A percentile compares a stretch with the other conserved stretches of the same genome.
Evolutionary conservation across 2,797 vertebrate genomes (phyloP).

Genomic region (Microctenopoma lineatum): DNA sequence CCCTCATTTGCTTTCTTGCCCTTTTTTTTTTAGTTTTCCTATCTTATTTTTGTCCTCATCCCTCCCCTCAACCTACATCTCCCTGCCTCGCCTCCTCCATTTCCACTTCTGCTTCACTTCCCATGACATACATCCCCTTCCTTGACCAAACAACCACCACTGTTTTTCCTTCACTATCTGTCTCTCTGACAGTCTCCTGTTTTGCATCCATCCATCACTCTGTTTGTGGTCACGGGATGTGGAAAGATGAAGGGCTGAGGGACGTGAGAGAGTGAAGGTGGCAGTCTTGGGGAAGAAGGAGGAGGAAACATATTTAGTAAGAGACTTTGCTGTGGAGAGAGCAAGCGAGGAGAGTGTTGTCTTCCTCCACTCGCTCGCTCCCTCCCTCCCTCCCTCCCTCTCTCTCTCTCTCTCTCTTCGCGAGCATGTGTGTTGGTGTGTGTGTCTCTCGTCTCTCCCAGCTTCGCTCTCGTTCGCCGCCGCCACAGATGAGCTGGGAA

Average conservation of each 20-base stretch:
- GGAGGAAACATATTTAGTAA: slow-evolving; percentile 63
- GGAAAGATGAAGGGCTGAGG: slow-evolving; percentile 58
- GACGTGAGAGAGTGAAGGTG: slow-evolving; percentile 53
- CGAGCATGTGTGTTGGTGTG: slow-evolving; percentile 70
- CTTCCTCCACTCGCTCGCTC: slow-evolving; percentile 27
- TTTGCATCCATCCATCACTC: slow-evolving; percentile 66
- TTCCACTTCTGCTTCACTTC: slow-evolving; percentile 73
- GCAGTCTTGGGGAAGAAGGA: slow-evolving; percentile 12
- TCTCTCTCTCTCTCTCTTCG: slow-evolving; percentile 52
- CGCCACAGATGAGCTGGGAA: slow-evolving; percentile 85
- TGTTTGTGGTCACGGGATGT: slow-evolving; percentile 49
- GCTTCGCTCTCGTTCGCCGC: slow-evolving; percentile 84
- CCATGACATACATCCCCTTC: slow-evolving; percentile 45
- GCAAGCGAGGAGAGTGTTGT: slow-evolving; percentile 60
- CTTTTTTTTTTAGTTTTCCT: slow-evolving; percentile 43
- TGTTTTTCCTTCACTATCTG: slow-evolving; percentile 33
- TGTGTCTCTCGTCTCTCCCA: slow-evolving; percentile 72
- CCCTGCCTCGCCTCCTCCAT: slow-evolving; percentile 51
- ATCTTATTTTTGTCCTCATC: slow-evolving; percentile 53
- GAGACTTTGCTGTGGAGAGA: slow-evolving; percentile 70
- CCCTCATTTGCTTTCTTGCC: slow-evolving; percentile 22
- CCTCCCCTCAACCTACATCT: slow-evolving; percentile 58
- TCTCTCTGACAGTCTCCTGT: slow-evolving; percentile 42
- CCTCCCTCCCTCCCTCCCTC: slow-evolving; percentile 25
- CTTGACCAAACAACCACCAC: slow-evolving; percentile 30